Evolutionary conservation across 2,888 invertebrate genomes (phyloP), one percentile per base, ranked within the genome.

Genomic region (Sepioteuthis lessoniana): DNA sequence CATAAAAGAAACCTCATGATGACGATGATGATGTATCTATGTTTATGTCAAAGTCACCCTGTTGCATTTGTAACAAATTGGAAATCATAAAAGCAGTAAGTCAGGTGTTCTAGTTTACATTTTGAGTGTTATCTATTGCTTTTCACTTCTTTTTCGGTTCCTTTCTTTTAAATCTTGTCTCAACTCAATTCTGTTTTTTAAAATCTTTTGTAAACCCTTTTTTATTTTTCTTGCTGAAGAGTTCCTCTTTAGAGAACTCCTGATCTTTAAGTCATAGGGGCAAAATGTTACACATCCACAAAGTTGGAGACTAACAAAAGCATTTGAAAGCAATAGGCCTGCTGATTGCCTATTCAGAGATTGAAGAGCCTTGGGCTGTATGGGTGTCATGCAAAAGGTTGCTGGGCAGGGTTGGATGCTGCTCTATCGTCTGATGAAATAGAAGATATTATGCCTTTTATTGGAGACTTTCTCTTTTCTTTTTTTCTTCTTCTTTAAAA

Each of bases 181-280:
- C 35, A 1, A 76, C n/a, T 76, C 16, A 76, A 35, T 35, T 76
- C 76, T 76, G 25, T n/a, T 31, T n/a, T n/a, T 76, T 16, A n/a
- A 76, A 76, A 35, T 76, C 76, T 76, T 76, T n/a, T 76, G n/a
- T 76, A 76, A 76, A 76, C 76, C n/a, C 35, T 13, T 76, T 76
- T 76, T 42, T 42, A 42, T 42, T 76, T 76, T 55, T 25, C 55
- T 55, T 55, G 25, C 55, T 76, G 76, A 76, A 76, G 76, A 76
- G 76, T 76, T 76, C 76, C n/a, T 76, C n/a, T n/a, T n/a, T 76
- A 76, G 76, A 76, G 76, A 76, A n/a, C 76, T 76, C 35, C 19
- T 76, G 76, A 76, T 76, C 76, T 76, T 76, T 76, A 76, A 76
- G 76, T 76, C n/a, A 76, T n/a, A 76, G 76, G 76, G 76, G 76